Base-by-base conservation (phyloP, 2,888 invertebrate genomes). In the Nezara viridula region DNA sequence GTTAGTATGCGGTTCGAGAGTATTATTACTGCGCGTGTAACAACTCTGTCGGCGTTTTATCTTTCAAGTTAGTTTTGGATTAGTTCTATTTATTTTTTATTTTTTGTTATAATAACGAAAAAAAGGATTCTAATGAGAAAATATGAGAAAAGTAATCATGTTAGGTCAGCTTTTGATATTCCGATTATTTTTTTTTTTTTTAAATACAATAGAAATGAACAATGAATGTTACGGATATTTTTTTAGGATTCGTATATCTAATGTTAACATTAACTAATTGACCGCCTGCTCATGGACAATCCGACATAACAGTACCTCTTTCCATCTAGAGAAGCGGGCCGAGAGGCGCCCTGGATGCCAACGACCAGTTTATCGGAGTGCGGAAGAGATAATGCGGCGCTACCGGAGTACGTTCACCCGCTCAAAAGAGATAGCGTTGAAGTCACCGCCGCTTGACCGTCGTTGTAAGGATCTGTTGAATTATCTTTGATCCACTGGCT, bases 361-460 rank as follows among this genome's bases (percentile, higher is more conserved):
- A 73, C 66, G 37, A 37, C 66, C 66, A 73, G 37, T 73, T 73
- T 73, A 73, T 73, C 66, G 66, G 32, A 73, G 66, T 37, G 66
- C 66, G 66, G 66, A 73, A 73, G 66, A 73, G 66, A 73, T 73
- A 73, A 73, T 73, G 66, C 66, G 66, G 21, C 32, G 66, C 66
- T 73, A 37, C 66, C 37, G 66, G 66, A 73, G 66, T 73, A 73
- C 66, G 66, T 73, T 73, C 66, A 73, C 66, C 66, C 32, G 66
- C 66, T 37, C 66, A 4, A 21, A 73, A 7, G 32, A 37, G 37
- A 32, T 66, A 73, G 66, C 66, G 6, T 73, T 73, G 1, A 73
- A 73, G 66, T 73, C 66, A 37, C 66, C 37, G 44, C n/a, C 5
- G 37, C 66, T 73, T 37, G 32, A 37, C 32, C 66, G 66, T 7